A percentile compares a stretch with the other conserved stretches of the same genome.
phyloP scores from a whole-genome alignment of 35 echinoderm and acorn worm genomes.

The Strongylocentrotus purpuratus region DNA sequence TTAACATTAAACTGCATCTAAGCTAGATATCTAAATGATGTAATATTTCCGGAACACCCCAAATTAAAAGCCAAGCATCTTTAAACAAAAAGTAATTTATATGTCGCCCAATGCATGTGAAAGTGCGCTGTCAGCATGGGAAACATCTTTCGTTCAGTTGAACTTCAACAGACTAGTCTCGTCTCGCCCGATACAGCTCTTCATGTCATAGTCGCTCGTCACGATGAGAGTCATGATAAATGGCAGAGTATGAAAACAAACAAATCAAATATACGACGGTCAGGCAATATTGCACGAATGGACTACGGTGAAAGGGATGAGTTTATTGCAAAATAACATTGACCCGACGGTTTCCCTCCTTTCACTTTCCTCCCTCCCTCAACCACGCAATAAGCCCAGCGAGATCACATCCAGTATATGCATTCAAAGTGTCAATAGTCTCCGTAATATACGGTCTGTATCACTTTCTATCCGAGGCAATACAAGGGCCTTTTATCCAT shows the following conservation, averaged over 20 bases:
- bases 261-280: neutral
- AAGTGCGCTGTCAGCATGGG: neutral
- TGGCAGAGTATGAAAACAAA: neutral
- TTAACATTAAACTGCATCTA: too few species aligned
- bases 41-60: too few species aligned
- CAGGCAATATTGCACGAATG: neutral
- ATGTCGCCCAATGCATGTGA: too few species aligned
- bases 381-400: neutral
- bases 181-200: neutral
- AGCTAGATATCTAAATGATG: too few species aligned
- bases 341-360: neutral
- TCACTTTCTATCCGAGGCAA: neutral
- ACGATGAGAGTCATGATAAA: neutral
- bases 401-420: neutral
- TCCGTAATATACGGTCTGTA: neutral
- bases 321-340: constrained; percentile 14
- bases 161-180: neutral
- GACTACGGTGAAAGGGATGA: neutral
- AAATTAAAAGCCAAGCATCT: too few species aligned
- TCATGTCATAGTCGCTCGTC: neutral
- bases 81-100: too few species aligned
- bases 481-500: neutral
- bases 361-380: neutral
- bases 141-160: neutral
- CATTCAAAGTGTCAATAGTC: neutral